Conservation (phyloP, 2,888 invertebrate species). For the Aromia moschata region DNA sequence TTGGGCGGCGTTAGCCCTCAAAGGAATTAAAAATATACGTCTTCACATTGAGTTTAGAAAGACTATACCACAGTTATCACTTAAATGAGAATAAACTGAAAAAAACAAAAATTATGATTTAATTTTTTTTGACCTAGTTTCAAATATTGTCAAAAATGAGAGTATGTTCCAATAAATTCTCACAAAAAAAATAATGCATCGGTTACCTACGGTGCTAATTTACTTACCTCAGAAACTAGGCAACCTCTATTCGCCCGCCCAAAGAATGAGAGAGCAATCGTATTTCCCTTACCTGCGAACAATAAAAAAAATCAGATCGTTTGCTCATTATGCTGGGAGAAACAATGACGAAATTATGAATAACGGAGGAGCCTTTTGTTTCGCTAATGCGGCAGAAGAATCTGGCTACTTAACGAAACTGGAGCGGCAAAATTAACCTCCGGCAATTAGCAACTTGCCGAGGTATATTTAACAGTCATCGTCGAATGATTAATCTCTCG, state of each 20-base stretch:
- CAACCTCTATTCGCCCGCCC: neutral
- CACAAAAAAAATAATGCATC: too few species aligned
- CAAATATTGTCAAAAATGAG: too few species aligned
- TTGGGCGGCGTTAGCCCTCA: too few species aligned
- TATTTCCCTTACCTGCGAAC: constrained; percentile 13
- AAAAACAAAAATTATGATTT: too few species aligned
- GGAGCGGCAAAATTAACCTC: constrained; percentile 8
- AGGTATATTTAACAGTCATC: neutral
- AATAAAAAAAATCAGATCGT: constrained; percentile 1
- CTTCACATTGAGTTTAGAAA: too few species aligned
- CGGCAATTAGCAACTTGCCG: neutral
- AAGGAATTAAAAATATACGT: too few species aligned
- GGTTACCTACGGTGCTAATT: too few species aligned
- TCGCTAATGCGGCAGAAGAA: neutral
- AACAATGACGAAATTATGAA: constrained; percentile 3
- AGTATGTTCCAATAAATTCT: too few species aligned
- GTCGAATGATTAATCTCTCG: neutral
- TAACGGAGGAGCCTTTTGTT: neutral
- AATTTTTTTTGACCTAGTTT: too few species aligned
- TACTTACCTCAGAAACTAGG: constrained; percentile 4
- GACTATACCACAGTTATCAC: too few species aligned
- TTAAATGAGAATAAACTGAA: too few species aligned
- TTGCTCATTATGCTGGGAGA: neutral
- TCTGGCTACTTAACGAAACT: neutral
- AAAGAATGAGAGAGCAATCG: neutral